Base-by-base conservation (phyloP, 2,797 vertebrate genomes). In the Morelia viridis region DNA sequence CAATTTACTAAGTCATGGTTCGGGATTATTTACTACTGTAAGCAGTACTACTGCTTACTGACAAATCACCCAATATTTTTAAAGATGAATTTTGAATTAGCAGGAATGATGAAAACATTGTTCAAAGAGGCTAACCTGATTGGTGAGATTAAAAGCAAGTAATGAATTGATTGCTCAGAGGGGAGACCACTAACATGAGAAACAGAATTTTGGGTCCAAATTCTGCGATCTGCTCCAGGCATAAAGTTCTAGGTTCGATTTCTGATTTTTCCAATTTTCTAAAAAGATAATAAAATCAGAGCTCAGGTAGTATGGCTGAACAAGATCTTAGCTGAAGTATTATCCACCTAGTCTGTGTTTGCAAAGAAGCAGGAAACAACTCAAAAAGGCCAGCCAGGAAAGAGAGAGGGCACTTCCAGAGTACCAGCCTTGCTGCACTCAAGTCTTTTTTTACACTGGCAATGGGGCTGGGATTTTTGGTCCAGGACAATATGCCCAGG, bases 1-100 rank as follows among this genome's bases (percentile, higher is more conserved):
- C 53, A 0, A n/a, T 86, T 92, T 94, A 64, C 65, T 76, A 92
- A 92, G 35, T 31, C 19, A 13, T 90, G 91, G 85, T 90, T 91
- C 24, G 85, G 58, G 89, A 62, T 41, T 2, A 9, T 53, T 91
- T 61, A 31, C 41, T 80, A 91, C 2, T 56, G n/a, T 56, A 88
- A 85, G 56, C 6, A 87, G 0, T 24, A 12, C 9, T 80, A 87
- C 1, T 80, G 61, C 15, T 68, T n/a, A 15, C 28, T 53, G 12
- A 56, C 19, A 85, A 88, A 85, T 89, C 41, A 31, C 83, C 26
- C 41, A 1, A 4, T 53, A 35, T 57, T 35, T 88, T 61, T 87
- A 91, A 60, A 61, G 24, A 12, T 41, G 60, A 31, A 60, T 22
- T 87, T 31, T 28, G n/a, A n/a, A 76, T 76, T 76, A 0, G 15